Base-by-base conservation (phyloP, 2,113 vertebrate genomes). In the Trematomus loennbergii region DNA sequence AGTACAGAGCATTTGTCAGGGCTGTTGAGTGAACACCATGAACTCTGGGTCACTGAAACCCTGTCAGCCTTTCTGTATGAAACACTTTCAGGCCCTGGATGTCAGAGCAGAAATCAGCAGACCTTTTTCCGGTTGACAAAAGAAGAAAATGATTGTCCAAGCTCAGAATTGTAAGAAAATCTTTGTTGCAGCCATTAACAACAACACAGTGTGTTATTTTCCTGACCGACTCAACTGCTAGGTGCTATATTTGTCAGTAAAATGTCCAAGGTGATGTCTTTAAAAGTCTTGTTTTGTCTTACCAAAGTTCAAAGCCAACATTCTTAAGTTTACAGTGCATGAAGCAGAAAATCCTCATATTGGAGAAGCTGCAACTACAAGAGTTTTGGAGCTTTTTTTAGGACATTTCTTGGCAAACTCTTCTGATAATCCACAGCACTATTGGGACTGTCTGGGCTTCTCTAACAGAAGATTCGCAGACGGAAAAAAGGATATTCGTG, bases 41-140 rank as follows among this genome's bases (percentile, higher is more conserved):
- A 78, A 57, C 67, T 57, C 57, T 12, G 29, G 84, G 74, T 87
- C 69, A 82, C 13, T 3, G 46, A 50, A 75, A 78, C 3, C 20
- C 43, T 17, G 75, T 45, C 33, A n/a, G 50, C 16, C 17, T 67
- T 69, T 53, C 66, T 73, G 73, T 5, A 57, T 18, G 48, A 73
- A 72, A 45, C 69, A 61, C 13, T 54, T 15, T 13, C 11, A 70
- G 6, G 20, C 55, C 59, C 46, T 66, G 45, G 22, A 66, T 70
- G 40, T 78, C 20, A 59, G 46, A 53, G 40, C 11, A 11, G 15
- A 48, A 22, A 62, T 12, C 5, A 22, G n/a, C 58, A 54, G 54
- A 22, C 29, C 29, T 25, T 25, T 22, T 46, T 72, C 40, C 15
- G 8, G 68, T 22, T 48, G 25, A 6, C 20, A 33, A 20, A 58